Percentiles rank a stretch among this genome's conserved stretches.
Evolutionary conservation across 2,113 vertebrate species (phyloP).

Genomic region (Pseudopipra pipra): DNA sequence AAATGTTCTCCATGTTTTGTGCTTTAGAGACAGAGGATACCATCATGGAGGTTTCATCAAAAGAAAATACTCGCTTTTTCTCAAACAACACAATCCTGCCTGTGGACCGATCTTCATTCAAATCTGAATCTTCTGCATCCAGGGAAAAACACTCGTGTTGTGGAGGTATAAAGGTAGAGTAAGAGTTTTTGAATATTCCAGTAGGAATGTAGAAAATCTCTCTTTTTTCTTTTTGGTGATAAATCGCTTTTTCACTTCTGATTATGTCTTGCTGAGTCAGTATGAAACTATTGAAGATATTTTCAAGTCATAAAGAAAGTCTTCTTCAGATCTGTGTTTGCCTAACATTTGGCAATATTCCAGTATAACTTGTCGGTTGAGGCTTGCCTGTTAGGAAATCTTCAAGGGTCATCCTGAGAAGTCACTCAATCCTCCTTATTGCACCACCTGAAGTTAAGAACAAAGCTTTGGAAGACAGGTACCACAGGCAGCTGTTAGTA

Average conservation of each 20-base stretch:
- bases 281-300: neutral
- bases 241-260: neutral
- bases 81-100: slow-evolving; percentile 40
- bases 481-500: neutral
- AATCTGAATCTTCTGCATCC: slow-evolving; percentile 53
- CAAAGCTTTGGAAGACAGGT: neutral
- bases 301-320: neutral
- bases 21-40: slow-evolving; percentile 22
- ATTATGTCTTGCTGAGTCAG: neutral
- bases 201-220: neutral
- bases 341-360: neutral
- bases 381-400: neutral
- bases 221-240: neutral
- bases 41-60: slow-evolving; percentile 74
- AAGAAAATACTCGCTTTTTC: slow-evolving; percentile 71
- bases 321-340: neutral
- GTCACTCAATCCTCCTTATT: neutral
- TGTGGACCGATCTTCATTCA: slow-evolving; percentile 49
- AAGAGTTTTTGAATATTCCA: neutral
- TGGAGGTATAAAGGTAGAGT: slow-evolving; percentile 75
- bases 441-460: neutral
- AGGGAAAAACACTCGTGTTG: slow-evolving; percentile 50
- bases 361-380: neutral
- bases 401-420: neutral
- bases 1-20: slow-evolving; percentile 39